A percentile compares a stretch with the other conserved stretches of the same genome.
Conservation (phyloP, 2,797 vertebrate genomes). For the Enteromius afrohamiltoni region DNA sequence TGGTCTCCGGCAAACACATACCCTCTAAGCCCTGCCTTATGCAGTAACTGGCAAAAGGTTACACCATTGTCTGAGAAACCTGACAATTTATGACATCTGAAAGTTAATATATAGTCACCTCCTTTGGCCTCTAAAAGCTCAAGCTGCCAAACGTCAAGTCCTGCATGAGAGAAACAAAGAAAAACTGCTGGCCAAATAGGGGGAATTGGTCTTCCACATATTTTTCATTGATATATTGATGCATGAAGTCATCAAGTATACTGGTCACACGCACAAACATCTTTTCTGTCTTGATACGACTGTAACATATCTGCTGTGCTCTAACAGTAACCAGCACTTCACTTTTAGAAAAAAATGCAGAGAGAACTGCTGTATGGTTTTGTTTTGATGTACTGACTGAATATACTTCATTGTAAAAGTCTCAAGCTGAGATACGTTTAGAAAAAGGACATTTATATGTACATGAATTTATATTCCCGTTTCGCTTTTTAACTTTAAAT, state of each 20-base stretch:
- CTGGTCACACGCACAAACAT: slow-evolving; percentile 28
- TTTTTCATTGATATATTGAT: slow-evolving; percentile 53
- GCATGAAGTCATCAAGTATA: slow-evolving; percentile 37
- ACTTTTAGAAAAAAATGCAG: background rate
- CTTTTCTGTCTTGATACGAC: background rate
- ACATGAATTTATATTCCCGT: background rate
- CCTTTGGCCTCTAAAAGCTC: slow-evolving; percentile 48
- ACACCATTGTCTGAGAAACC: slow-evolving; percentile 53
- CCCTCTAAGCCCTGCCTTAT: slow-evolving; percentile 36
- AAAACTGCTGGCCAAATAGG: slow-evolving; percentile 32
- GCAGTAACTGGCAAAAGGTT: slow-evolving; percentile 51
- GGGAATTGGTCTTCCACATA: slow-evolving; percentile 39
- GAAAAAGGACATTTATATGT: background rate
- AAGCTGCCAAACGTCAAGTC: slow-evolving; percentile 52
- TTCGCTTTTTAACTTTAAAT: background rate
- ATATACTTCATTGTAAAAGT: background rate
- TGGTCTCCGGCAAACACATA: slow-evolving; percentile 35
- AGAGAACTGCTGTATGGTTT: background rate
- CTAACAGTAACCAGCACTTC: background rate
- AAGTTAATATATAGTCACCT: slow-evolving; percentile 59
- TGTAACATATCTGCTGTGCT: background rate
- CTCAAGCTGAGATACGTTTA: background rate
- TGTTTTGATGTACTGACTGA: background rate
- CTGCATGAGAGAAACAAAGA: slow-evolving; percentile 43
- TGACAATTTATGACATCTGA: slow-evolving; percentile 60